Evolutionary conservation across 2,888 invertebrate species (phyloP).

Genomic region (Macaria notata): DNA sequence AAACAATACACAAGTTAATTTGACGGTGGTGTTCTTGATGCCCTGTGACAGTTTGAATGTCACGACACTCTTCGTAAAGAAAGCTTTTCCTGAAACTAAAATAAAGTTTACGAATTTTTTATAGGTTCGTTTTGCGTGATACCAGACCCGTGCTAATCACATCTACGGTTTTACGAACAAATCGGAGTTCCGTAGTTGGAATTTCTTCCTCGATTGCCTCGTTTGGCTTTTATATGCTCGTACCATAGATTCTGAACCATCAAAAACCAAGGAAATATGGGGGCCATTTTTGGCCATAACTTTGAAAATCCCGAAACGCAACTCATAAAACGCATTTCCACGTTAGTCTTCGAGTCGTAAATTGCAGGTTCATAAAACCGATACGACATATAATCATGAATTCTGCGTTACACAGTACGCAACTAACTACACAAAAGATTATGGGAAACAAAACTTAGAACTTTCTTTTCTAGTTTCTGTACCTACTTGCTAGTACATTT

Average conservation of each 20-base stretch:
- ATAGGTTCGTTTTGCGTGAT: constrained; percentile 17
- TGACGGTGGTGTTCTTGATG: constrained; percentile 4
- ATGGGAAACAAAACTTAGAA: constrained; percentile 1
- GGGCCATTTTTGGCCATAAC: constrained; percentile 26
- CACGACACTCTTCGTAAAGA: neutral
- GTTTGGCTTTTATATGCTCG: constrained; percentile 24
- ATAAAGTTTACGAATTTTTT: constrained; percentile 10
- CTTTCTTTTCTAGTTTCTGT: too few relatives aligned
- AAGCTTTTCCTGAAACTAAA: constrained; percentile 9
- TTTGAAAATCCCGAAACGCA: constrained; percentile 23
- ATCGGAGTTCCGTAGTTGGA: constrained; percentile 20
- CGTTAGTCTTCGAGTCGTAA: constrained; percentile 25
- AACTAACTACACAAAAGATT: neutral
- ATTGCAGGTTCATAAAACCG: constrained; percentile 30
- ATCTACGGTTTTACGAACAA: constrained; percentile 18
- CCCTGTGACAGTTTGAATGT: neutral
- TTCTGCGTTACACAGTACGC: constrained; percentile 16
- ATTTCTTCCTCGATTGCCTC: constrained; percentile 24
- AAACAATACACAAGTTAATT: neutral
- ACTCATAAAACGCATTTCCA: constrained; percentile 28
- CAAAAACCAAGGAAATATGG: constrained; percentile 27
- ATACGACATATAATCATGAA: constrained; percentile 33
- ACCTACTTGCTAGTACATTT: too few relatives aligned
- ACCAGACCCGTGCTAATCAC: constrained; percentile 11
- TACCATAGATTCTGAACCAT: constrained; percentile 21